Percentiles rank a stretch among this genome's conserved stretches.
These are phyloP conservation scores for Oreochromis tanganicae DNA, from an alignment of 2,113 vertebrate species.

Conservation along the genomic window DNA sequence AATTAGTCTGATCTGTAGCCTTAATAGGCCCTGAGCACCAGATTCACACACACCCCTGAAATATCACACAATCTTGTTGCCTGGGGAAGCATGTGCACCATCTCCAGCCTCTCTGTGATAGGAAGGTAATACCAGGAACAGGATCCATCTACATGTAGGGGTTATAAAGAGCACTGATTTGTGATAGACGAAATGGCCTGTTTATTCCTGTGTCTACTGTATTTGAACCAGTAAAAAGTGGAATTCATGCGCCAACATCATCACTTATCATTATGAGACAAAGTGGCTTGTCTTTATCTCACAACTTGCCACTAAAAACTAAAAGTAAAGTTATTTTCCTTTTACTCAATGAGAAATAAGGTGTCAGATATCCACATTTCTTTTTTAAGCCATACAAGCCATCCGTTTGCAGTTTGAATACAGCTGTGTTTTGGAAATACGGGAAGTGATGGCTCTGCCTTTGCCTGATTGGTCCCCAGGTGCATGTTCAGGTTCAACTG, in stretches of 20 bases:
- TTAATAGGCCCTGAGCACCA: constrained; percentile 11
- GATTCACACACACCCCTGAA: constrained; percentile 38
- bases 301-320: not conserved
- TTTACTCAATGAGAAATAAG: not conserved
- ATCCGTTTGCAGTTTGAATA: not conserved
- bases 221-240: not conserved
- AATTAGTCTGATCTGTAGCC: constrained; percentile 40
- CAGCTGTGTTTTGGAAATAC: constrained; percentile 44
- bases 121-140: not conserved
- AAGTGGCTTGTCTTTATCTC: not conserved
- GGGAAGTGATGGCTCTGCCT: not conserved
- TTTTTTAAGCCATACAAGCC: not conserved
- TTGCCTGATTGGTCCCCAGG: constrained; percentile 19
- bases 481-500: constrained; percentile 53
- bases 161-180: not conserved
- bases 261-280: not conserved
- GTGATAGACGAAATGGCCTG: not conserved
- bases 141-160: not conserved
- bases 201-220: not conserved
- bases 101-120: constrained; percentile 11
- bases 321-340: not conserved
- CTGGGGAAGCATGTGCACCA: constrained; percentile 23
- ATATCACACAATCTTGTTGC: constrained; percentile 46
- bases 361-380: not conserved
- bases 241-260: not conserved